These are phyloP conservation scores for Sarcoramphus papa DNA, from an alignment of 2,797 vertebrate genomes.

Conservation along the genomic window DNA sequence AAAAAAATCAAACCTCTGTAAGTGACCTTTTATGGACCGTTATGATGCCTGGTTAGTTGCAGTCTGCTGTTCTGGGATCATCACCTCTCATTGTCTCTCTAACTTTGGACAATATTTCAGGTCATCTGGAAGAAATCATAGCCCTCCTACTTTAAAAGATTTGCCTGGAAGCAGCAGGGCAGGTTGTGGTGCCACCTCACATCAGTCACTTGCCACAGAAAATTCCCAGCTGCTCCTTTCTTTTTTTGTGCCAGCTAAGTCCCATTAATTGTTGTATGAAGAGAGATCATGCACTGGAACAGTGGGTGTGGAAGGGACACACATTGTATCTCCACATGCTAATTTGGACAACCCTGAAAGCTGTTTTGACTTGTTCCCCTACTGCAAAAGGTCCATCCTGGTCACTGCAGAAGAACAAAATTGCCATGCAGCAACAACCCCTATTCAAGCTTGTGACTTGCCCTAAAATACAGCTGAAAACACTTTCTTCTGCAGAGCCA, in stretches of 20 bases:
- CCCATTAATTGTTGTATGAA: neutral
- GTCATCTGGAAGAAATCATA: neutral
- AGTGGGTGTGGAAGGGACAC: rapidly evolving
- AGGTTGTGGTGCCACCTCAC: neutral
- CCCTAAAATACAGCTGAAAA: neutral
- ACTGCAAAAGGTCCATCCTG: neutral
- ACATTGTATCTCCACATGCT: rapidly evolving
- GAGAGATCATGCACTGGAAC: neutral
- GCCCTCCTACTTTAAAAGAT: neutral
- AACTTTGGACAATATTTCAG: neutral
- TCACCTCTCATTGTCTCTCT: neutral
- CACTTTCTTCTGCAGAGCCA: neutral
- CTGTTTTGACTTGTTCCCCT: neutral
- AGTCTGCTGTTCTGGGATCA: neutral
- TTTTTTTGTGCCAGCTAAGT: neutral
- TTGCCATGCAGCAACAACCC: neutral
- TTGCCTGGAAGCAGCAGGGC: neutral
- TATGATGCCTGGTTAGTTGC: neutral
- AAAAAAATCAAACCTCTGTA: neutral
- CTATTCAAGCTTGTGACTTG: neutral
- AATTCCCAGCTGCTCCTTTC: neutral
- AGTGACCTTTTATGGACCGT: rapidly evolving
- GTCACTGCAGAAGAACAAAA: neutral
- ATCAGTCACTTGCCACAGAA: neutral
- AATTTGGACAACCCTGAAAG: neutral